Base-by-base conservation (phyloP, 2,888 invertebrate genomes). In the Drosophila borborema region DNA sequence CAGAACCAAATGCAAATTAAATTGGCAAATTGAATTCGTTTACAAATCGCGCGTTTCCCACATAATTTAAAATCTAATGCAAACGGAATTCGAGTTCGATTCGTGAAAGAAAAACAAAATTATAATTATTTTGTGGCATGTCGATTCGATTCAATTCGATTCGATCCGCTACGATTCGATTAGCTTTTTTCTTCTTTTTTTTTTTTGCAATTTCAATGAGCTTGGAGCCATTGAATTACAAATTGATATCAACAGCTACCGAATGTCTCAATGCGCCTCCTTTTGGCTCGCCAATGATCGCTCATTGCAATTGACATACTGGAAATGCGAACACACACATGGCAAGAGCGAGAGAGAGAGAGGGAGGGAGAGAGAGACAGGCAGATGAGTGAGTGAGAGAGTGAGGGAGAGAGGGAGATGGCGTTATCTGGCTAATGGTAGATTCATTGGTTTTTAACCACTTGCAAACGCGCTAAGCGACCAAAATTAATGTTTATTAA, bases 151-250 rank as follows among this genome's bases (percentile, higher is more conserved):
- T 38, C 28, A 46, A 28, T 48, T 20, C 38, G n/a, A 23, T 46
- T 36, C 61, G 54, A 18, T 18, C 9, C 38, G 66, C 67, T 61
- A 49, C 38, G n/a, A 23, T 46, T 36, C 61, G 54, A 18, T 18
- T 40, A 40, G 2, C 23, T 41, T 23, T 36, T 40, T 46, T 41
- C 46, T 23, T 43, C 49, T 31, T 20, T 28, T 66, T 64, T 36
- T 28, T 36, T n/a, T 66, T 64, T 40, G 73, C 64, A 70, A 63
- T 75, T 61, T 23, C 48, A 51, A 55, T 64, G 40, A 63, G 71
- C 38, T 36, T n/a, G 18, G 41, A 67, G 23, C 56, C 20, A 75
- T 67, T 77, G 71, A 79, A 66, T 77, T 64, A 74, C 70, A 70
- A 74, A 77, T 74, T 64, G 55, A 43, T 9, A 36, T 8, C 41